These are phyloP conservation scores for Nemotelus pantherinus DNA, from an alignment of 2,888 invertebrate genomes.

Conservation along the genomic window DNA sequence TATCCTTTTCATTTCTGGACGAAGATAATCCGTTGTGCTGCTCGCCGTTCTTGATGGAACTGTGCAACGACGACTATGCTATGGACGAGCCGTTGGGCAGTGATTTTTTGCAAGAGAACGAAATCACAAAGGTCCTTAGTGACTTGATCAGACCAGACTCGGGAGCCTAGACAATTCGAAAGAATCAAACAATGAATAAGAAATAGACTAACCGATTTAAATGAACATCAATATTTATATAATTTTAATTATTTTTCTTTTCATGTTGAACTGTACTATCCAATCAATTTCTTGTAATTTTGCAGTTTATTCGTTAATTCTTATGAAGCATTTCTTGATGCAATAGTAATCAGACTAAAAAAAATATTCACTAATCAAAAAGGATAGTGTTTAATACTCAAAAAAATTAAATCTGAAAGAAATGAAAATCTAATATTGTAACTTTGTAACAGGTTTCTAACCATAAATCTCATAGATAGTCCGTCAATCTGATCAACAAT, in stretches of 20 bases:
- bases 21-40: conserved; percentile 59
- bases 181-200: too few species aligned
- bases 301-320: too few species aligned
- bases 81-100: conserved; percentile 55
- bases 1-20: conserved; percentile 44
- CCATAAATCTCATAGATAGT: too few species aligned
- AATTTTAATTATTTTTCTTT: not conserved
- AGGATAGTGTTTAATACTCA: not conserved
- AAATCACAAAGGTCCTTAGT: conserved; percentile 59
- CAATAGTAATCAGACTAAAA: not conserved
- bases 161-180: conserved; percentile 52
- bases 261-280: too few species aligned
- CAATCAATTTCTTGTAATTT: too few species aligned
- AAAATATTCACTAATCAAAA: not conserved
- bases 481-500: too few species aligned
- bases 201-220: too few species aligned
- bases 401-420: not conserved
- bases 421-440: too few species aligned
- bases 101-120: conserved; percentile 56
- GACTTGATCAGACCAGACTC: conserved; percentile 54
- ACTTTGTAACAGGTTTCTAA: too few species aligned
- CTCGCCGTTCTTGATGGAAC: conserved; percentile 59
- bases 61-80: conserved; percentile 61
- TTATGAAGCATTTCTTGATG: not conserved
- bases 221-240: too few species aligned